Percentiles rank a stretch among this genome's conserved stretches.
Conservation (phyloP, 92 coral and sea anemone species). For the Phenganax stokvisi region DNA sequence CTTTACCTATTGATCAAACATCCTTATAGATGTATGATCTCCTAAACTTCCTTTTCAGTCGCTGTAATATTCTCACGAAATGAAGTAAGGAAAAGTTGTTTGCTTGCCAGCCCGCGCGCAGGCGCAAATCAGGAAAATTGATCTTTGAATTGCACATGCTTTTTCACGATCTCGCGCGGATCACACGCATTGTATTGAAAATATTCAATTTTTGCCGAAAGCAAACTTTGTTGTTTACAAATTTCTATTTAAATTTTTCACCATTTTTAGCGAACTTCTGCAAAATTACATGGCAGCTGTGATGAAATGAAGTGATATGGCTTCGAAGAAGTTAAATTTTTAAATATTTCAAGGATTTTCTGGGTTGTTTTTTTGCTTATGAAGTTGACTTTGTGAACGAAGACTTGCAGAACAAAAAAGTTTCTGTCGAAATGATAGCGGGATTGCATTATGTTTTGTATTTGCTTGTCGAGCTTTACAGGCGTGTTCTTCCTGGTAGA, state of each 20-base stretch:
- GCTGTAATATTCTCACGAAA: no score
- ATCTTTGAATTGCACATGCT: no score
- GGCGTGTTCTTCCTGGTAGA: constrained; percentile 22
- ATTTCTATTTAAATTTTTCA: not conserved
- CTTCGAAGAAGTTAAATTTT: not conserved
- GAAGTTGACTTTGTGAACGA: not conserved
- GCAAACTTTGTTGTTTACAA: not conserved
- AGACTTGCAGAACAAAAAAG: not conserved
- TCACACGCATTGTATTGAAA: no score
- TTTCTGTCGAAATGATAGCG: constrained; percentile 33
- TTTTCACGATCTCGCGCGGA: no score
- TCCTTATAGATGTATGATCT: no score
- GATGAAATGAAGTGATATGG: not conserved
- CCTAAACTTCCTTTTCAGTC: no score
- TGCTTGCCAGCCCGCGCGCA: no score
- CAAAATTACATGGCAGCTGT: not conserved
- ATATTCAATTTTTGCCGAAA: no score
- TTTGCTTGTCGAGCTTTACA: constrained; percentile 66
- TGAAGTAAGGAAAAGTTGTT: no score
- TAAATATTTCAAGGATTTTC: no score
- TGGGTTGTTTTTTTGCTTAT: not conserved
- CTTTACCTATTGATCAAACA: no score
- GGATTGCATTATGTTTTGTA: constrained; percentile 63
- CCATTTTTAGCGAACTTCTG: not conserved
- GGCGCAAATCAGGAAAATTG: no score